Percentiles rank a stretch among this genome's conserved stretches.
These are phyloP conservation scores for Euzetes globulus DNA, from an alignment of 2,888 invertebrate species.

Conservation along the genomic window DNA sequence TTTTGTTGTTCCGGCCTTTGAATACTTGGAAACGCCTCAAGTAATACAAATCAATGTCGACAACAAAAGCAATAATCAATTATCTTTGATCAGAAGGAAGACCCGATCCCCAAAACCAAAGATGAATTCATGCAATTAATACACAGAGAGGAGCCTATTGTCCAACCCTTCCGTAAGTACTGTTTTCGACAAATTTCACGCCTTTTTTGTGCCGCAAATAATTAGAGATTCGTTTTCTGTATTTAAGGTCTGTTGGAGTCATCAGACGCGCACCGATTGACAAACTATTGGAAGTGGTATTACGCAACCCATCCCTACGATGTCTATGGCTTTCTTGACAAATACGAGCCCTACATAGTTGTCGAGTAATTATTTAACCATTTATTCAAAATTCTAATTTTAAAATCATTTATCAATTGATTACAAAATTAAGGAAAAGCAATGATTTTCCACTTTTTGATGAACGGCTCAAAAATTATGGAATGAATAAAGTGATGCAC, in stretches of 20 bases:
- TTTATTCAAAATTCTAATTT: slow-evolving; percentile 11
- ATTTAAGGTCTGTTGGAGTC: slow-evolving; percentile 41
- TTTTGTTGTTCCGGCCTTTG: slow-evolving; percentile 43
- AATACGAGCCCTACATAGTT: slow-evolving; percentile 43
- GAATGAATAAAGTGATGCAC: slow-evolving; percentile 43
- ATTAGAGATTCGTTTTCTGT: neutral
- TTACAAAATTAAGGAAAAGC: slow-evolving; percentile 37
- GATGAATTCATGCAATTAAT: slow-evolving; percentile 42
- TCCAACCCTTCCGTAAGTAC: slow-evolving; percentile 41
- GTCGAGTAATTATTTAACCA: slow-evolving; percentile 37
- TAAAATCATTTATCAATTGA: slow-evolving; percentile 6
- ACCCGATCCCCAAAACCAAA: slow-evolving; percentile 42
- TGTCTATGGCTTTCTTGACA: slow-evolving; percentile 40
- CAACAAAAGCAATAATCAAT: neutral
- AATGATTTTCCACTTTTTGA: slow-evolving; percentile 39
- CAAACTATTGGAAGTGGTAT: slow-evolving; percentile 44
- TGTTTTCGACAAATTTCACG: neutral
- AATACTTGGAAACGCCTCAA: slow-evolving; percentile 42
- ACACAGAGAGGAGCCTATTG: slow-evolving; percentile 41
- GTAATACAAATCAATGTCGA: slow-evolving; percentile 30
- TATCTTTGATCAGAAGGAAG: slow-evolving; percentile 38
- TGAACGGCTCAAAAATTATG: slow-evolving; percentile 42
- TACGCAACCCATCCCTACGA: slow-evolving; percentile 40
- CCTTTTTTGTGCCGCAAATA: neutral
- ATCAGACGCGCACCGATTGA: slow-evolving; percentile 41